These are phyloP conservation scores for Zele albiditarsus DNA, from an alignment of 2,888 invertebrate species.

Conservation along the genomic window DNA sequence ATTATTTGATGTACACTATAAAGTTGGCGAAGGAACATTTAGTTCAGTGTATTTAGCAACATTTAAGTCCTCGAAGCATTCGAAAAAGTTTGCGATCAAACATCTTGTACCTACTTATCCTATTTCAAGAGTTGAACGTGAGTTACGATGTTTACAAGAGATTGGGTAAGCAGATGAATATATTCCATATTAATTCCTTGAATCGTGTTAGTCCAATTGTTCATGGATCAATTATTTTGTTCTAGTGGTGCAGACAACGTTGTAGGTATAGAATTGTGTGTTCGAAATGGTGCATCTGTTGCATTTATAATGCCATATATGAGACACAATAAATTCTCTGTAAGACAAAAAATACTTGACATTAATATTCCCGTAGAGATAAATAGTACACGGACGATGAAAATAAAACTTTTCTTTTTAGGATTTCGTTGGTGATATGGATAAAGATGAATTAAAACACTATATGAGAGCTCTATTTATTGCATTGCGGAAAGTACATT, in stretches of 20 bases:
- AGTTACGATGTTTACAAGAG: slow-evolving; percentile 84
- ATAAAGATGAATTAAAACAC: slow-evolving; percentile 79
- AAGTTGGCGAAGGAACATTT: slow-evolving; percentile 90
- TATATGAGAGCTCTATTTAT: slow-evolving; percentile 88
- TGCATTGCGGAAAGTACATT: slow-evolving; percentile 87
- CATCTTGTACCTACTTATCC: slow-evolving; percentile 91
- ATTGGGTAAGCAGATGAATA: slow-evolving; percentile 77
- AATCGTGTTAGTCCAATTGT: neutral
- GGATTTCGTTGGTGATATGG: slow-evolving; percentile 85
- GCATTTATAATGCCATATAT: slow-evolving; percentile 93
- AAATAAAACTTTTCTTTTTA: slow-evolving; percentile 68
- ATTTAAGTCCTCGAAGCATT: slow-evolving; percentile 74
- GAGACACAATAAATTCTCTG: slow-evolving; percentile 85
- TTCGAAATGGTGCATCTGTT: slow-evolving; percentile 85
- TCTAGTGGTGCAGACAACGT: slow-evolving; percentile 87
- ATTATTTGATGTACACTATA: slow-evolving; percentile 80
- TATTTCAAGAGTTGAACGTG: slow-evolving; percentile 86
- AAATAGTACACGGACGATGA: no score
- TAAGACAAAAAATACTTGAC: slow-evolving; percentile 70
- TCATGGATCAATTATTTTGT: slow-evolving; percentile 52
- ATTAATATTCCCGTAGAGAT: no score
- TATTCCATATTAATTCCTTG: slow-evolving; percentile 47
- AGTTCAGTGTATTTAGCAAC: slow-evolving; percentile 89
- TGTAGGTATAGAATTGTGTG: slow-evolving; percentile 85
- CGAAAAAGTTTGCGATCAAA: slow-evolving; percentile 85